phyloP scores from a whole-genome alignment of 2,888 invertebrate species.

The Steinernema hermaphroditum region DNA sequence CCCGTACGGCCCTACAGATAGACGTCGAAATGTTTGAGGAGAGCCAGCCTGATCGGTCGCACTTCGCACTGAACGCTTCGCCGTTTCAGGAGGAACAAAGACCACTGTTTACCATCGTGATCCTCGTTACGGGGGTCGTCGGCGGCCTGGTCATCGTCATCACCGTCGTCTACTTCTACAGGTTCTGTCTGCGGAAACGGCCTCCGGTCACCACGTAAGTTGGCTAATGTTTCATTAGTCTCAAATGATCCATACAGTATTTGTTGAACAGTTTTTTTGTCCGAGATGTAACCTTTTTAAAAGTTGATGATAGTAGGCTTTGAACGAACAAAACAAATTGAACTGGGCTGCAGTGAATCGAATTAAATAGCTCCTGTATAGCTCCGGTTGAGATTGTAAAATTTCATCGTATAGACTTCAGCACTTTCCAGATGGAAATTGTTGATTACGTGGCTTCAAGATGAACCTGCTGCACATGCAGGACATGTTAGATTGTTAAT shows the following conservation, averaged over 20 bases:
- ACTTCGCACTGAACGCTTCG: background rate
- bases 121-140: slow-evolving; percentile 58
- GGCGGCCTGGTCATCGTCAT: slow-evolving; percentile 59
- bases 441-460: too few relatives aligned
- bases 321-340: too few relatives aligned
- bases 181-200: slow-evolving; percentile 53
- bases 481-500: too few relatives aligned
- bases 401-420: too few relatives aligned
- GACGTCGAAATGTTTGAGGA: background rate
- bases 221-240: background rate
- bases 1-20: background rate
- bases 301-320: too few relatives aligned
- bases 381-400: too few relatives aligned
- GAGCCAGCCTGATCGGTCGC: background rate
- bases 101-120: slow-evolving; percentile 32
- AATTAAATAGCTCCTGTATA: too few relatives aligned
- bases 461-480: too few relatives aligned
- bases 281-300: too few relatives aligned
- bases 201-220: slow-evolving; percentile 52
- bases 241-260: background rate
- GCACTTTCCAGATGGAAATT: too few relatives aligned
- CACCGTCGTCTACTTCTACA: slow-evolving; percentile 57
- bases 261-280: too few relatives aligned
- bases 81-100: slow-evolving; percentile 19
- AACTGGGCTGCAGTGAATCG: too few relatives aligned